A percentile compares a stretch with the other conserved stretches of the same genome.
Evolutionary conservation across 2,113 vertebrate species (phyloP).

Genomic region (Phoenicopterus ruber): DNA sequence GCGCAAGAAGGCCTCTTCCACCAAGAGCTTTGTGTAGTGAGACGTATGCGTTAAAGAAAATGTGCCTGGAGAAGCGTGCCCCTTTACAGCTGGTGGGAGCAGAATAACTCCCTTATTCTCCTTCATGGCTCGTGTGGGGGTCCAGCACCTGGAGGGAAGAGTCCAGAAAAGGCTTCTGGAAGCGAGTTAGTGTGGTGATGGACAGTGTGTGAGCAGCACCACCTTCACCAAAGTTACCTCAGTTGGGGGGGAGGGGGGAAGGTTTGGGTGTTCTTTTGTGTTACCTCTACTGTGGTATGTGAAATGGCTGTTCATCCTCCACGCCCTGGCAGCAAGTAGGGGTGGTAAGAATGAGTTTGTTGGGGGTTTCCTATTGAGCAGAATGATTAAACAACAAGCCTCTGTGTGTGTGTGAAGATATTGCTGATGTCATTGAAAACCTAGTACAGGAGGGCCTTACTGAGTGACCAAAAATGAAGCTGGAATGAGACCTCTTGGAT

Average conservation of each 20-base stretch:
- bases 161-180: not conserved
- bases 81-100: not conserved
- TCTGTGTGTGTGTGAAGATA: not conserved
- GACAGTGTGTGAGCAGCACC: not conserved
- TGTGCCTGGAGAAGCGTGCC: not conserved
- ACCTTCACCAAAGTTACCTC: not conserved
- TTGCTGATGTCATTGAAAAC: not conserved
- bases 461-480: not conserved
- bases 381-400: not conserved
- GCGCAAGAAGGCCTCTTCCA: not conserved
- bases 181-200: not conserved
- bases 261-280: not conserved
- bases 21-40: not conserved
- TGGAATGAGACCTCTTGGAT: not conserved
- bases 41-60: not conserved
- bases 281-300: not conserved
- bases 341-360: not conserved
- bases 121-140: not conserved
- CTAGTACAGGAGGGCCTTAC: not conserved
- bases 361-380: not conserved
- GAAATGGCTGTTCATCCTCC: not conserved
- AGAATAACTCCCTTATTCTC: not conserved
- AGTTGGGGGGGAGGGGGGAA: rapidly evolving
- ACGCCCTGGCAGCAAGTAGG: not conserved
- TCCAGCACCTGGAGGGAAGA: not conserved